Base-by-base conservation (phyloP, 1,140 invertebrate genomes). In the Polypedilum vanderplanki region DNA sequence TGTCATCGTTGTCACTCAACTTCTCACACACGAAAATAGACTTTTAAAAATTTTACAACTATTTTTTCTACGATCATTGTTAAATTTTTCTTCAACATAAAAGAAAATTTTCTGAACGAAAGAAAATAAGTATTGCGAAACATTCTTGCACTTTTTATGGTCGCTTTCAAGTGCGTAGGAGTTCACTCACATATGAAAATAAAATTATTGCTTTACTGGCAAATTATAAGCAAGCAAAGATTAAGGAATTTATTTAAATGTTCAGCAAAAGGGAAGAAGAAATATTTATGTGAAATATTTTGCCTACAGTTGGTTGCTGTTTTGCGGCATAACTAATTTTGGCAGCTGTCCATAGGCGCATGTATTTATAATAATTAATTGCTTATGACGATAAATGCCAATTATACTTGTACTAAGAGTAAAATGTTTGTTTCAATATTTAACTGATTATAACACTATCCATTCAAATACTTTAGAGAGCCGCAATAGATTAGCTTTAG, bases 71-170 rank as follows among this genome's bases (percentile, higher is more conserved):
- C 12, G 12, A 57, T 57, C 4, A 15, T 57, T 57, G 46, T 57
- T 12, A 57, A 12, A 57, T 12, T 57, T 57, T 57, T 57, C n/a
- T 33, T 33, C 8, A 57, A 15, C 46, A 57, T n/a, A 3, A 57
- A 57, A 15, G n/a, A 57, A 57, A 57, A 57, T 12, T 15, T 1
- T 57, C 12, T 57, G 24, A 57, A 12, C 15, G 46, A 57, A 12
- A 57, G 12, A 57, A n/a, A n/a, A 57, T 57, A n/a, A 57, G 12
- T n/a, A 57, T 57, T 57, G 46, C 46, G 46, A 57, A 57, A 57
- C 46, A 57, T 57, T 57, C 46, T 57, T 57, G 46, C 46, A 57
- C 46, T 57, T 57, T 57, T 57, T 57, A 57, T 57, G 12, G 12
- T 57, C n/a, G 46, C 46, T 57, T 57, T 57, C 10, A 57, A 15